These are phyloP conservation scores for Acomys russatus DNA, from an alignment of 2,797 vertebrate genomes.

Conservation along the genomic window DNA sequence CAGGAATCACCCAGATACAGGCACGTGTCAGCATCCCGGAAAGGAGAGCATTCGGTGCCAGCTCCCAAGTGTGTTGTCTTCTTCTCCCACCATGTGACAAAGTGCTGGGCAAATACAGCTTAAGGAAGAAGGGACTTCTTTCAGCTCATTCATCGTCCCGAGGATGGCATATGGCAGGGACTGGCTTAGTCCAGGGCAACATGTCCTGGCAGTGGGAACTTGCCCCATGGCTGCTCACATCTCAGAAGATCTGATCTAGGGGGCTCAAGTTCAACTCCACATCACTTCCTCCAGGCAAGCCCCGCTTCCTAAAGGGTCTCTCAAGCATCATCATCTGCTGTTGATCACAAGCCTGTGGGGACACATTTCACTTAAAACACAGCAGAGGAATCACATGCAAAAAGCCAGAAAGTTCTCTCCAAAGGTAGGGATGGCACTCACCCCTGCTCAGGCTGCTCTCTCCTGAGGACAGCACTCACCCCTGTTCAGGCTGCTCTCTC, in stretches of 20 bases:
- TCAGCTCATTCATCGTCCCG: neutral
- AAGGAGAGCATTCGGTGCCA: neutral
- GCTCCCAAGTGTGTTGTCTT: neutral
- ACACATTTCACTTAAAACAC: neutral
- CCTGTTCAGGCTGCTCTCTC: neutral
- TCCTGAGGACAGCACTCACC: neutral
- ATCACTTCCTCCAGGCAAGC: neutral
- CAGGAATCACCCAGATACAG: slow-evolving; percentile 40
- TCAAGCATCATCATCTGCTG: neutral
- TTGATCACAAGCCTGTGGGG: neutral
- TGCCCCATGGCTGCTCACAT: neutral
- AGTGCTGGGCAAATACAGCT: neutral
- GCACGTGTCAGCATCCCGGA: neutral
- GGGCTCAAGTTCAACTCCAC: neutral
- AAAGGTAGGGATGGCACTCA: neutral
- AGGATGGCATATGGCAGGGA: no score
- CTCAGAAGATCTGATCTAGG: neutral
- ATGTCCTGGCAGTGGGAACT: neutral
- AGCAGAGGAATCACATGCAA: slow-evolving; percentile 22
- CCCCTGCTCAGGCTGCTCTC: neutral
- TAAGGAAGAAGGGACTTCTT: neutral
- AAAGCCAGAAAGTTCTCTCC: neutral
- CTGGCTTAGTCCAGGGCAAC: neutral
- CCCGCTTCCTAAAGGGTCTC: neutral
- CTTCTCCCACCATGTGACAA: neutral